A percentile compares a stretch with the other conserved stretches of the same genome.
phyloP scores from a whole-genome alignment of 2,797 vertebrate species.

The Muscicapa comitata region DNA sequence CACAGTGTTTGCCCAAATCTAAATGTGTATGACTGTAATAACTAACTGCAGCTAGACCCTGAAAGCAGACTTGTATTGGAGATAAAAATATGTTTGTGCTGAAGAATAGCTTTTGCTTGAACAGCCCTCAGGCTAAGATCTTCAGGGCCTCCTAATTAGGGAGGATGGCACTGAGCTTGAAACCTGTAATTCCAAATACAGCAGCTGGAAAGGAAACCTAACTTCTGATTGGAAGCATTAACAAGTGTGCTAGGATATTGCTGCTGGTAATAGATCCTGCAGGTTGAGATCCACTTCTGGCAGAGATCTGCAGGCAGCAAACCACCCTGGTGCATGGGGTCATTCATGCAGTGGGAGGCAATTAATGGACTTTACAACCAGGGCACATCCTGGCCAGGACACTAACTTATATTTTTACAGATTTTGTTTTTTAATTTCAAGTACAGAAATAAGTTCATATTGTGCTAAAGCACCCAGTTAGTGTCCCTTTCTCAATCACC shows the following conservation, averaged over 20 bases:
- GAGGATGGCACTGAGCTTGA: slow-evolving; percentile 52
- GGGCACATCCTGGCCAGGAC: background rate
- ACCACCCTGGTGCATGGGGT: background rate
- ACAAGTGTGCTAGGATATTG: background rate
- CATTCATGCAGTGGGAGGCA: background rate
- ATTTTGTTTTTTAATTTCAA: background rate
- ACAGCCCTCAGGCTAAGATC: slow-evolving; percentile 66
- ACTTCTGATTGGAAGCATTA: slow-evolving; percentile 15
- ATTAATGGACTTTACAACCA: background rate
- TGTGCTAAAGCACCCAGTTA: background rate
- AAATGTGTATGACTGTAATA: slow-evolving; percentile 61
- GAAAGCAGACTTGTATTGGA: slow-evolving; percentile 32
- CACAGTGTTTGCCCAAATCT: slow-evolving; percentile 52
- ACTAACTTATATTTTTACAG: background rate
- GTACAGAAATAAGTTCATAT: background rate
- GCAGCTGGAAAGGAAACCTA: slow-evolving; percentile 9
- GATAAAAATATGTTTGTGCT: slow-evolving; percentile 57
- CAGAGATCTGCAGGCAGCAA: background rate
- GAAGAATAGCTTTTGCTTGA: slow-evolving; percentile 61
- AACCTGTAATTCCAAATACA: slow-evolving; percentile 61
- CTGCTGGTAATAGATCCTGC: background rate
- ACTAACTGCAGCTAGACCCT: slow-evolving; percentile 52
- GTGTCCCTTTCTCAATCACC: background rate
- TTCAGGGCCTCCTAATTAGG: slow-evolving; percentile 71
- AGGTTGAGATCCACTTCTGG: background rate